Evolutionary conservation across 1,140 invertebrate species (phyloP), one percentile per base, ranked within the genome.

Genomic region (Tribolium madens): DNA sequence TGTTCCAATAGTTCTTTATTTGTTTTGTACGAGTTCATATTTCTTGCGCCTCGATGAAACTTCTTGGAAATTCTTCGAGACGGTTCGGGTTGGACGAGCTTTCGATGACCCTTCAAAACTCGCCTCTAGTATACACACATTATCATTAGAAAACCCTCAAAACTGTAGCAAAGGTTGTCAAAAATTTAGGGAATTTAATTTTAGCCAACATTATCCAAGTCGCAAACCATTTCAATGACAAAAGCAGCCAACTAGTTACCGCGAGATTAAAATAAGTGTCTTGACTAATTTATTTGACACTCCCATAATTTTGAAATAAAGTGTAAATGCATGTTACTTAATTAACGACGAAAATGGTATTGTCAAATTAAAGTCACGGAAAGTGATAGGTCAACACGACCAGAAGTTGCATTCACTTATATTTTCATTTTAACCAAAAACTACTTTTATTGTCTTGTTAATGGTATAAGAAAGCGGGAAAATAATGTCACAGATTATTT

Each of bases 1-100:
- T 86, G 87, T 72, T 52, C 69, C 88, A 88, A 64, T 64, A 33
- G 57, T 64, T 64, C 57, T 79, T 77, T 81, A 46, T 85, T 81
- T 75, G 87, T 85, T 75, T 84, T 79, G 18, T 17, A 13, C 81
- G 86, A 21, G 84, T 87, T 52, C 78, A 78, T 78, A 78, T 75
- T 78, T 78, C 77, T 75, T 78, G 64, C 77, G 77, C 64, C 47
- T 21, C 13, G 70, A 21, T 57, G 52, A 33, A 78, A 74, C 73
- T 78, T 78, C 72, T 50, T 47, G 50, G 47, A 60, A 78, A 75
- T 73, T 71, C 68, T 26, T 57, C 52, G 4, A n/a, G 13, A 52
- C 14, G 13, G 18, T 21, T 60, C 13, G 53, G 10, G 21, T 64
- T 64, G 9, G 31, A 31, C n/a, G 57, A 33, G 17, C 26, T 33